Percentiles rank a stretch among this genome's conserved stretches.
phyloP scores from a whole-genome alignment of 2,888 invertebrate genomes.

The Brachycybe producta region DNA sequence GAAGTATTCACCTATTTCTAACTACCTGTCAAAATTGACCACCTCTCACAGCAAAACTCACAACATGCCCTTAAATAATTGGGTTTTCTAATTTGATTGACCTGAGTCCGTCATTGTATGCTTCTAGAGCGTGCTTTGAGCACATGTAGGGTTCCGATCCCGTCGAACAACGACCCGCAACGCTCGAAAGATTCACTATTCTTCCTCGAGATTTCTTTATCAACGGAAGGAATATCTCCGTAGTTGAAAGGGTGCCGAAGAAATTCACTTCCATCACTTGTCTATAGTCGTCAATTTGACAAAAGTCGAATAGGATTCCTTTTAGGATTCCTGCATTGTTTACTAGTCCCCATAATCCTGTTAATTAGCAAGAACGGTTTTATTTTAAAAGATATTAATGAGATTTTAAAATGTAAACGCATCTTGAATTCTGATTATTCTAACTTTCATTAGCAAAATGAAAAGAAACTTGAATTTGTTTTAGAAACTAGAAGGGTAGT shows the following conservation, averaged over 20 bases:
- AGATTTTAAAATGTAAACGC: no score
- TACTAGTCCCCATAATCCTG: constrained; percentile 5
- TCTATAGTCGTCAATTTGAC: neutral
- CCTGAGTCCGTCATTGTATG: neutral
- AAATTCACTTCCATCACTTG: neutral
- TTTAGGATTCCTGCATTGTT: constrained; percentile 2
- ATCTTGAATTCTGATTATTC: no score
- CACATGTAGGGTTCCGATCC: neutral
- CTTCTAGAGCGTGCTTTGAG: neutral
- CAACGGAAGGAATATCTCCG: neutral
- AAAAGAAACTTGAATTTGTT: no score
- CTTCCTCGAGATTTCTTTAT: neutral
- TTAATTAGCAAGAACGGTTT: neutral
- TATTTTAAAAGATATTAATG: no score
- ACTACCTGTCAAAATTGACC: no score
- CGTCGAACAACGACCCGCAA: neutral
- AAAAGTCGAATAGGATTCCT: neutral
- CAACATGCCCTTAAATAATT: no score
- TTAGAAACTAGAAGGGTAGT: no score
- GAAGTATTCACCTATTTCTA: no score
- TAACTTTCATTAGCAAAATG: no score
- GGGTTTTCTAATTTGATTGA: no score
- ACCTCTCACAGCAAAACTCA: no score
- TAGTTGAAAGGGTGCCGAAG: neutral
- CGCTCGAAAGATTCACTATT: neutral